Conservation (phyloP, 2,113 vertebrate species). For the Crotophaga sulcirostris region DNA sequence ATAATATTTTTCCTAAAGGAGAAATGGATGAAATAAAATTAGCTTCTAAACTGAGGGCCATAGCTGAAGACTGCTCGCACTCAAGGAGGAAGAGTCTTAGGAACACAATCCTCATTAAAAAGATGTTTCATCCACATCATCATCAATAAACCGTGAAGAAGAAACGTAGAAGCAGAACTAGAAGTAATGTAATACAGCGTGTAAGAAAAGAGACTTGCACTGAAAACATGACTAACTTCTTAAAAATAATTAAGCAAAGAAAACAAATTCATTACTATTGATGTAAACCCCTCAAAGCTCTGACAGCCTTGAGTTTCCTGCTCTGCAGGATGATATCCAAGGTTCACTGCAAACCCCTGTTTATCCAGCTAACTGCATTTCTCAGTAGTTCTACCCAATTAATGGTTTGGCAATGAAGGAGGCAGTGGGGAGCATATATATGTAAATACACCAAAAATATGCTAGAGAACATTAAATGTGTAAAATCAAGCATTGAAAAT, state of each 20-base stretch:
- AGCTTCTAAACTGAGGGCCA: not conserved
- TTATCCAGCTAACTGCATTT: constrained; percentile 26
- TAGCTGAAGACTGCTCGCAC: not conserved
- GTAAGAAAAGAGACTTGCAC: not conserved
- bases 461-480: constrained; percentile 45
- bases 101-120: not conserved
- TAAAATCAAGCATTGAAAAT: constrained; percentile 46
- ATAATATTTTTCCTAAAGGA: not conserved
- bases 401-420: constrained; percentile 46
- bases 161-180: constrained; percentile 14
- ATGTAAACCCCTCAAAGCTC: not conserved
- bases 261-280: not conserved
- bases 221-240: not conserved
- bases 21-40: not conserved
- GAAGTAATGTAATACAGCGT: not conserved
- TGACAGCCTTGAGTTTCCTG: not conserved
- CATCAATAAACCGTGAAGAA: constrained; percentile 15
- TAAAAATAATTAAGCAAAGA: constrained; percentile 23
- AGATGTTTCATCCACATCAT: not conserved
- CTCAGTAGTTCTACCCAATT: constrained; percentile 54
- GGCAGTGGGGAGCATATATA: constrained; percentile 38
- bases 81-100: not conserved
- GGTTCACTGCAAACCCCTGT: constrained; percentile 12
- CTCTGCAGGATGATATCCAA: not conserved
- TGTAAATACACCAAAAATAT: constrained; percentile 64